Evolutionary conservation across 1,140 invertebrate genomes (phyloP), one percentile per base, ranked within the genome.

Genomic region (Elysia chlorotica): DNA sequence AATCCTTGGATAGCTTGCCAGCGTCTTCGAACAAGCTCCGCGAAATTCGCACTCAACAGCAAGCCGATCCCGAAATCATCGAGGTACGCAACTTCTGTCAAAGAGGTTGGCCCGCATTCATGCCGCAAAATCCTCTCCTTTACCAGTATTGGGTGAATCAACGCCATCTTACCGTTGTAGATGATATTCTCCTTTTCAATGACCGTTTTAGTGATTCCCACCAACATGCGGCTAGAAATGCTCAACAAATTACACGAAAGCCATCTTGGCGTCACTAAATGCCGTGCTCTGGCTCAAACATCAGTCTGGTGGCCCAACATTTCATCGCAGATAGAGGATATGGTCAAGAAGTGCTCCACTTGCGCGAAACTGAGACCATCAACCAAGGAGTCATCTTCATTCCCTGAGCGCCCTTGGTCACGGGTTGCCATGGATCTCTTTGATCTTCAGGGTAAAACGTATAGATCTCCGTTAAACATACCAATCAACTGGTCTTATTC

Each of bases 1-100:
- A 59, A n/a, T 17, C 1, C 74, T 76, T 63, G 74, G 81, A 69
- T n/a, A n/a, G 41, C 41, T n/a, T 48, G 10, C 41, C 41, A 14
- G 41, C 41, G 10, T 48, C 41, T 14, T n/a, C 41, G n/a, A 10
- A 48, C 10, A 48, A n/a, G n/a, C 41, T 10, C n/a, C 41, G n/a
- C 10, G n/a, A 48, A 14, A 48, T 48, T 48, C 10, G 10, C 41
- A 14, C 41, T n/a, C 41, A 48, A n/a, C 41, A 48, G 41, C 10
- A 48, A n/a, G n/a, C 10, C 41, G 41, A 48, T n/a, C 41, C 41
- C 10, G 41, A 48, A 48, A 48, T n/a, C 10, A 14, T n/a, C 10
- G 41, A 48, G n/a, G 41, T 48, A 10, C 41, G n/a, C 10, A 48
- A 48, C 10, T 48, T 14, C 41, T 48, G 41, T 48, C 10, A 10